A percentile compares a stretch with the other conserved stretches of the same genome.
Conservation (phyloP, 2,888 invertebrate genomes). For the Dynastes hyllus region DNA sequence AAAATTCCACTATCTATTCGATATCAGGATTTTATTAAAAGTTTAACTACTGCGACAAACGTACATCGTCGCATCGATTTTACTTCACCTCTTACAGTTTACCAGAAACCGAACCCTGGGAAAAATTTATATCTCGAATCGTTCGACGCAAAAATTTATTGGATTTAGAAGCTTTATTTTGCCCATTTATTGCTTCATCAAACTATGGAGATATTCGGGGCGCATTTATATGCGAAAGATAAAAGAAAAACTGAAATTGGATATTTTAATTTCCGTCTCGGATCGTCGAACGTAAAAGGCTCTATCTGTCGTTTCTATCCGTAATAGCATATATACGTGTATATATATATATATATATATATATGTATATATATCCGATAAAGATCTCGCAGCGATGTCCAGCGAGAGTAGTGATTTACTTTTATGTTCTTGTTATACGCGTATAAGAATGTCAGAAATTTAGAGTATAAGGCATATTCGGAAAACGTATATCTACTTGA, state of each 20-base stretch:
- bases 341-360: too few relatives aligned
- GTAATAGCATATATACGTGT: constrained; percentile 13
- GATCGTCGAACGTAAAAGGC: constrained; percentile 27
- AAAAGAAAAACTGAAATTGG: constrained; percentile 44
- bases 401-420: constrained; percentile 34
- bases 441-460: constrained; percentile 21
- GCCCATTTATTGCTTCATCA: constrained; percentile 37
- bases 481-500: neutral
- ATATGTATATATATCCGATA: constrained; percentile 15
- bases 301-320: constrained; percentile 26
- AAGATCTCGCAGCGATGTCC: constrained; percentile 36
- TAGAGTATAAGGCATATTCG: constrained; percentile 21
- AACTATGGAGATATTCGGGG: constrained; percentile 35
- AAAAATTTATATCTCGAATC: constrained; percentile 31
- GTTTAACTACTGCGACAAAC: constrained; percentile 20
- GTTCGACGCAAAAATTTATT: constrained; percentile 34
- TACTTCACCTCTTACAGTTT: constrained; percentile 7
- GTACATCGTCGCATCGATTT: constrained; percentile 26
- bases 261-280: constrained; percentile 44
- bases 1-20: neutral
- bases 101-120: neutral
- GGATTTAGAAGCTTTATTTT: constrained; percentile 41
- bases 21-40: constrained; percentile 22
- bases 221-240: constrained; percentile 31
- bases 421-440: constrained; percentile 33